These are phyloP conservation scores for Drosophila planitibia DNA, from an alignment of 2,888 invertebrate genomes.

Conservation along the genomic window DNA sequence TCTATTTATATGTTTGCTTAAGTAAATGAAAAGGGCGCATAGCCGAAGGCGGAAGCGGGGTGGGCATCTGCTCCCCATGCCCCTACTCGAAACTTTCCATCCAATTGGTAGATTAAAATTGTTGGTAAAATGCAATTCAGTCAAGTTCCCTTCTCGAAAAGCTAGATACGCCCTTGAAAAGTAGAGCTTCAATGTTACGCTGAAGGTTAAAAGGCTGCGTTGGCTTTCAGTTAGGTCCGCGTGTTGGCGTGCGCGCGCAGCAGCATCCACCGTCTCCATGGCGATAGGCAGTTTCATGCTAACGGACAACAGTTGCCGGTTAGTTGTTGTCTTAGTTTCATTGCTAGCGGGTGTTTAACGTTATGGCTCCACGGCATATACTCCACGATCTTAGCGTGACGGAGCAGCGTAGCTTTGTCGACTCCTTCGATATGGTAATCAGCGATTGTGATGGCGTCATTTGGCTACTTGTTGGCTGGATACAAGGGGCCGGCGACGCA, in stretches of 20 bases:
- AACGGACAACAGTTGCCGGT: constrained; percentile 16
- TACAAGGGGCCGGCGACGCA: constrained; percentile 83
- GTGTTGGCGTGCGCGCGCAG: constrained; percentile 68
- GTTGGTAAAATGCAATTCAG: not conserved
- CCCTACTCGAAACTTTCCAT: not conserved
- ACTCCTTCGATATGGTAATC: constrained; percentile 87
- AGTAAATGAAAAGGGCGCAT: not conserved
- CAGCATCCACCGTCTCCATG: constrained; percentile 30
- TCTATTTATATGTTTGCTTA: not conserved
- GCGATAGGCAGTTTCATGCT: constrained; percentile 7
- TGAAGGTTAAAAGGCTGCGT: constrained; percentile 64
- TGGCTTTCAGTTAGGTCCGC: constrained; percentile 31
- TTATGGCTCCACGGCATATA: constrained; percentile 70
- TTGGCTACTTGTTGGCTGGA: constrained; percentile 82
- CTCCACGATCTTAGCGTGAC: constrained; percentile 65
- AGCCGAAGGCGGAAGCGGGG: not conserved
- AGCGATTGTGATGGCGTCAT: constrained; percentile 88
- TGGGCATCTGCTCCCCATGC: not conserved
- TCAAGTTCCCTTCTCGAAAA: not conserved
- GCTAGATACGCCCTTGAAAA: not conserved
- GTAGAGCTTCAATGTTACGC: constrained; percentile 56
- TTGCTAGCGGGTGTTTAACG: constrained; percentile 12
- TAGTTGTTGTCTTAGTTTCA: constrained; percentile 22
- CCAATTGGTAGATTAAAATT: not conserved
- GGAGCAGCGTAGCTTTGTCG: constrained; percentile 83